phyloP scores from a whole-genome alignment of 2,888 invertebrate species.

The Yponomeuta malinellus region DNA sequence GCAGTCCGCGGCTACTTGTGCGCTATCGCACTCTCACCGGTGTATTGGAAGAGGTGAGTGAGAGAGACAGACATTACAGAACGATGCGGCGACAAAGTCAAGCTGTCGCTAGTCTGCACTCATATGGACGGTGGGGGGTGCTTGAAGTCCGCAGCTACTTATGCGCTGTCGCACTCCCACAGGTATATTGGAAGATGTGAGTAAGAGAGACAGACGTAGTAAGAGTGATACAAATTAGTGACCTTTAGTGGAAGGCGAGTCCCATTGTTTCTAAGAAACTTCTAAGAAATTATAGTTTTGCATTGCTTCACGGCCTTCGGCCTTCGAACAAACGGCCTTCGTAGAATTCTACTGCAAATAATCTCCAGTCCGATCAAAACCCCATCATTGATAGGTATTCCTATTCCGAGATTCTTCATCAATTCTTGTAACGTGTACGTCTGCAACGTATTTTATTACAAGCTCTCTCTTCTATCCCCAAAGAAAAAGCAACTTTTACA shows the following conservation, averaged over 20 bases:
- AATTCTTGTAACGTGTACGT: too few relatives aligned
- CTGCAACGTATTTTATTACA: not conserved
- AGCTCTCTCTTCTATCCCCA: not conserved
- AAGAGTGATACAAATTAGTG: too few relatives aligned
- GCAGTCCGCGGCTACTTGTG: conserved; percentile 51
- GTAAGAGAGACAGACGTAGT: conserved; percentile 5
- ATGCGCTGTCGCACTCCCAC: conserved; percentile 61
- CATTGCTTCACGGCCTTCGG: too few relatives aligned
- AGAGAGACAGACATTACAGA: conserved; percentile 23
- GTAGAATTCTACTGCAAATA: too few relatives aligned
- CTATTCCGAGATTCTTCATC: too few relatives aligned
- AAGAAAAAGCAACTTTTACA: not conserved
- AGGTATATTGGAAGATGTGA: conserved; percentile 66
- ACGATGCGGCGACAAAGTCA: conserved; percentile 47
- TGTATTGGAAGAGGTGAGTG: conserved; percentile 62
- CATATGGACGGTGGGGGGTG: conserved; percentile 68
- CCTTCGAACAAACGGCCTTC: too few relatives aligned
- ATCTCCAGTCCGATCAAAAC: too few relatives aligned
- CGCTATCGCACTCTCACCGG: conserved; percentile 58
- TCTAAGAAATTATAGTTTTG: too few relatives aligned
- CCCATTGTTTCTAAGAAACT: too few relatives aligned
- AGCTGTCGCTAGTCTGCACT: conserved; percentile 53
- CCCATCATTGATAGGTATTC: too few relatives aligned
- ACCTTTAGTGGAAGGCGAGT: too few relatives aligned
- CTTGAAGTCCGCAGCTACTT: conserved; percentile 45